phyloP scores from a whole-genome alignment of 2,888 invertebrate genomes.

The Hemithea aestivaria region DNA sequence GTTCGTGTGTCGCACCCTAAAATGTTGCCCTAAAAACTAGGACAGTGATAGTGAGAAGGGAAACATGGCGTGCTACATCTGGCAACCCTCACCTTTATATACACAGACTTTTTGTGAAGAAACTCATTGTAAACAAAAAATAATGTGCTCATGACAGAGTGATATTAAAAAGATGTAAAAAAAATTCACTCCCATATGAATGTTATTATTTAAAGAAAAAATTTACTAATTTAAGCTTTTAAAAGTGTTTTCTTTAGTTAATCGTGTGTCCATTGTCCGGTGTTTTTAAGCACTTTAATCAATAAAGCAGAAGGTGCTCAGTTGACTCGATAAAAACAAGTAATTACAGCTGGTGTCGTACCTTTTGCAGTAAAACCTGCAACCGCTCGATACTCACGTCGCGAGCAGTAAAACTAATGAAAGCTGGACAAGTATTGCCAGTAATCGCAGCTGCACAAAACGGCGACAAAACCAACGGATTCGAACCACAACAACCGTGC shows the following conservation, averaged over 20 bases:
- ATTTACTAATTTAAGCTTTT: too few species aligned
- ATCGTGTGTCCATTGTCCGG: too few species aligned
- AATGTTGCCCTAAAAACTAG: background rate
- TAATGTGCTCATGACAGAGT: slow-evolving; percentile 51
- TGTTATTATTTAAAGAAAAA: too few species aligned
- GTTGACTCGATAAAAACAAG: slow-evolving; percentile 5
- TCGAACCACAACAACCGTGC: slow-evolving; percentile 73
- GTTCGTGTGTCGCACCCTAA: too few species aligned
- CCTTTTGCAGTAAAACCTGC: slow-evolving; percentile 15
- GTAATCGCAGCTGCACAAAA: slow-evolving; percentile 73
- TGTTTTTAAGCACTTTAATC: too few species aligned
- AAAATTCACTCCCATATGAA: too few species aligned
- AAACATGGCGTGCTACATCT: background rate
- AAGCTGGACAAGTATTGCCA: slow-evolving; percentile 66
- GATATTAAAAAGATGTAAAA: background rate
- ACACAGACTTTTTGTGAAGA: slow-evolving; percentile 45
- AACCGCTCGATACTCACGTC: slow-evolving; percentile 17
- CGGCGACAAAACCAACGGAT: slow-evolving; percentile 70
- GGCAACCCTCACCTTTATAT: slow-evolving; percentile 30
- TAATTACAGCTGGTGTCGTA: slow-evolving; percentile 7
- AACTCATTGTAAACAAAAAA: slow-evolving; percentile 51
- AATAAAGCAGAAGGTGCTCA: background rate
- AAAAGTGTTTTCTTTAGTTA: too few species aligned
- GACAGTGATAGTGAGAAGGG: background rate
- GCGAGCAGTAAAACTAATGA: slow-evolving; percentile 58